These are phyloP conservation scores for Melopsittacus undulatus DNA, from an alignment of 2,797 vertebrate species.

Conservation along the genomic window DNA sequence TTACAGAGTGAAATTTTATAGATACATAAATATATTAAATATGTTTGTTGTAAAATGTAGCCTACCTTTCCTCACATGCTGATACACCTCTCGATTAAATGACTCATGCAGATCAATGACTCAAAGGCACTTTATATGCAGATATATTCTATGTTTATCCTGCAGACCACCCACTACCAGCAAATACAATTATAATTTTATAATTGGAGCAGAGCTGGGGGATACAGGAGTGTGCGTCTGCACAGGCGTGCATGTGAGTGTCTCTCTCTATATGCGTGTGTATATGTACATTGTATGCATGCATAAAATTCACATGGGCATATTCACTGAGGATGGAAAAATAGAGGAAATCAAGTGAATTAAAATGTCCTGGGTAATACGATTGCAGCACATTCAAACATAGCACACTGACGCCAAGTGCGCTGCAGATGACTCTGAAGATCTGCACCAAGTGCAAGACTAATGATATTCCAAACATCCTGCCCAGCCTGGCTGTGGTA, in stretches of 20 bases:
- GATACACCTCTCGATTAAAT: constrained; percentile 4
- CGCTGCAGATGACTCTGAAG: background rate
- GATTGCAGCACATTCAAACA: background rate
- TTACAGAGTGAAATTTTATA: background rate
- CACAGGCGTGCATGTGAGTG: fast-evolving
- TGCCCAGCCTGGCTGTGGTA: background rate
- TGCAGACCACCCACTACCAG: constrained; percentile 38
- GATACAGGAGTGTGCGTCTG: fast-evolving
- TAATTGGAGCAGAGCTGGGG: constrained; percentile 9
- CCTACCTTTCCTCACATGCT: background rate
- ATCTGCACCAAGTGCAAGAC: background rate
- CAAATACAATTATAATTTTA: constrained; percentile 30
- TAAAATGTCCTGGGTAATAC: background rate
- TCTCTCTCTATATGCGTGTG: background rate
- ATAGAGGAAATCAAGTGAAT: background rate
- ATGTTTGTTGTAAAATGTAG: background rate
- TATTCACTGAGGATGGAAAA: background rate
- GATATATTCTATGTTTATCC: constrained; percentile 52
- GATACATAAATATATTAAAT: background rate
- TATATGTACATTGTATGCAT: no score
- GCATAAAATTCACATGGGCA: background rate
- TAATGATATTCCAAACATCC: background rate
- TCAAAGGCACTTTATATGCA: constrained; percentile 48
- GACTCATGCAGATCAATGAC: constrained; percentile 31
- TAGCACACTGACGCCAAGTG: background rate